Evolutionary conservation across 2,797 vertebrate species (phyloP).

Genomic region (Bradypodion ventrale): DNA sequence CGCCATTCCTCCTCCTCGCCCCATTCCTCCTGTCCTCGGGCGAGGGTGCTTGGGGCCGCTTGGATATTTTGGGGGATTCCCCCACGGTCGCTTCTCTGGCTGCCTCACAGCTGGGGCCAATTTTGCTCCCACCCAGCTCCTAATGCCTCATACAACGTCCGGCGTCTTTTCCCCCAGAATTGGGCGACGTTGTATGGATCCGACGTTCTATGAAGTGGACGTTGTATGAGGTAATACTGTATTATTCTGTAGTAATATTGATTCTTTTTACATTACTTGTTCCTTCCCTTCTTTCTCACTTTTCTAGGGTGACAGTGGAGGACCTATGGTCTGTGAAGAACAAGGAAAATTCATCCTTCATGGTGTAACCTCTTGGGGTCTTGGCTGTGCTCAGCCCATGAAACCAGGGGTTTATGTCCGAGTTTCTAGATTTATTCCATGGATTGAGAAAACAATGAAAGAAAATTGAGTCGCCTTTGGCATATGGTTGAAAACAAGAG

Average conservation of each 20-base stretch:
- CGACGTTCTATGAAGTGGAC: too few species aligned
- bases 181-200: too few species aligned
- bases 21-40: too few species aligned
- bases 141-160: too few species aligned
- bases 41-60: too few species aligned
- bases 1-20: too few species aligned
- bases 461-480: slow-evolving; percentile 51
- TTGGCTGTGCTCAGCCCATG: slow-evolving; percentile 91
- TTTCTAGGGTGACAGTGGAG: slow-evolving; percentile 94
- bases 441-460: slow-evolving; percentile 83
- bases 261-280: not conserved
- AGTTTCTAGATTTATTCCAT: slow-evolving; percentile 85
- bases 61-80: too few species aligned
- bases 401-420: slow-evolving; percentile 94
- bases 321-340: slow-evolving; percentile 87
- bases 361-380: slow-evolving; percentile 95
- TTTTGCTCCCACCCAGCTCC: too few species aligned
- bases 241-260: not conserved
- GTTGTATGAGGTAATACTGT: too few species aligned
- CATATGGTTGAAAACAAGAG: slow-evolving; percentile 23
- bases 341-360: slow-evolving; percentile 88
- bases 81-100: too few species aligned
- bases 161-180: too few species aligned
- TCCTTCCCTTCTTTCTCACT: slow-evolving; percentile 29
- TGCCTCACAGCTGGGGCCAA: too few species aligned